Percentiles rank a stretch among this genome's conserved stretches.
Conservation (phyloP, 2,797 vertebrate genomes). For the Orestias chungarensis region DNA sequence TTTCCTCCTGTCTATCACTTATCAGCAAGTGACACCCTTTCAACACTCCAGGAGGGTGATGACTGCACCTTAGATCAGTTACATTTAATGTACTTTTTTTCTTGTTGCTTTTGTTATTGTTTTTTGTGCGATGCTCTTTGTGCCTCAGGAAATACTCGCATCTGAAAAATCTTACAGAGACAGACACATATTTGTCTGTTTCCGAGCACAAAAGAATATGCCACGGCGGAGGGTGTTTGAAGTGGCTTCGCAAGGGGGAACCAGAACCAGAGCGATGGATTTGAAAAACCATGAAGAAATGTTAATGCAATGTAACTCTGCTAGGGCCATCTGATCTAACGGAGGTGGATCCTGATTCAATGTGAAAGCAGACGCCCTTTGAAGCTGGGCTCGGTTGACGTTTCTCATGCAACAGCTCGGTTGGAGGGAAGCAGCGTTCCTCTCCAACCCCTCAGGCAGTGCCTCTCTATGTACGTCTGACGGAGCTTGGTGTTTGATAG, state of each 20-base stretch:
- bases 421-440: conserved; percentile 60
- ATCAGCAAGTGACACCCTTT: conserved; percentile 31
- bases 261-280: conserved; percentile 77
- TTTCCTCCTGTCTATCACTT: conserved; percentile 32
- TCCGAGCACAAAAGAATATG: conserved; percentile 78
- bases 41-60: conserved; percentile 9
- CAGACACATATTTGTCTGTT: conserved; percentile 79
- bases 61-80: conserved; percentile 34
- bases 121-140: conserved; percentile 45
- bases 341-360: conserved; percentile 76
- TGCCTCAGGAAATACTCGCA: conserved; percentile 68
- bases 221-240: conserved; percentile 77
- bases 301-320: conserved; percentile 73
- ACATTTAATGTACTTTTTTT: conserved; percentile 47
- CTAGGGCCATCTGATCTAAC: conserved; percentile 73
- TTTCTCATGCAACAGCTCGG: conserved; percentile 72
- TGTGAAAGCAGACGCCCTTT: conserved; percentile 75
- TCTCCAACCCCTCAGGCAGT: conserved; percentile 56
- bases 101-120: conserved; percentile 23
- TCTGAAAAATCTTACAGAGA: conserved; percentile 81
- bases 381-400: conserved; percentile 70
- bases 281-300: conserved; percentile 73
- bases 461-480: conserved; percentile 31
- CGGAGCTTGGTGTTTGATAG: conserved; percentile 58
- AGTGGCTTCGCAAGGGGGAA: conserved; percentile 80